These are phyloP conservation scores for Phorcus lineatus DNA, from an alignment of 2,888 invertebrate genomes.

Conservation along the genomic window DNA sequence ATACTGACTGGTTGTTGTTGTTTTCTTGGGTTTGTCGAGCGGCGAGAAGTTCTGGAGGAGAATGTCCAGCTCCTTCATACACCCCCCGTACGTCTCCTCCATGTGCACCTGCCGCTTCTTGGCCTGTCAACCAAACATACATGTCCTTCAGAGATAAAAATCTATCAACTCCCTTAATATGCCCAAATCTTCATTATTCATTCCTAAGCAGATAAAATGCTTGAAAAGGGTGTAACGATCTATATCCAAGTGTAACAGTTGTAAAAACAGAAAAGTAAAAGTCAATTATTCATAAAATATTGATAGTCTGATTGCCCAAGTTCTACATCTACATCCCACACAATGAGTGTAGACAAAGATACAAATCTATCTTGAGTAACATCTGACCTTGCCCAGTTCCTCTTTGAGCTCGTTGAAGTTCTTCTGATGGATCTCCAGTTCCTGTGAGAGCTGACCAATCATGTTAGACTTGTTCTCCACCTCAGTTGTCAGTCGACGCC, in stretches of 20 bases:
- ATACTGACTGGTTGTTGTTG: slow-evolving; percentile 39
- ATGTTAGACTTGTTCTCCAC: slow-evolving; percentile 71
- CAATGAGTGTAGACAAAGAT: too few relatives aligned
- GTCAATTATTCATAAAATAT: too few relatives aligned
- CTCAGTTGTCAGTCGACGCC: slow-evolving; percentile 65
- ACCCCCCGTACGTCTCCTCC: slow-evolving; percentile 72
- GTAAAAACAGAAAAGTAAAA: too few relatives aligned
- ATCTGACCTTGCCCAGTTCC: slow-evolving; percentile 69
- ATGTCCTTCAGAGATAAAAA: neutral
- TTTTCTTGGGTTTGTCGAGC: slow-evolving; percentile 34
- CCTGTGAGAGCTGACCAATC: slow-evolving; percentile 69
- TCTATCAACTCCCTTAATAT: too few relatives aligned
- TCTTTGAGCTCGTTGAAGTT: slow-evolving; percentile 73
- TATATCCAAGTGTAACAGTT: too few relatives aligned
- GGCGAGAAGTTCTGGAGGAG: slow-evolving; percentile 63
- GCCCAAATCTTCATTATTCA: too few relatives aligned
- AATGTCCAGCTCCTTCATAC: slow-evolving; percentile 69
- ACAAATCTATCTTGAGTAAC: too few relatives aligned
- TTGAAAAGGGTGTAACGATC: too few relatives aligned
- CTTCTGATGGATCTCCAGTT: slow-evolving; percentile 72
- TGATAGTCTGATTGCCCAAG: too few relatives aligned
- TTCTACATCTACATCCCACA: too few relatives aligned
- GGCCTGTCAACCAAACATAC: slow-evolving; percentile 55
- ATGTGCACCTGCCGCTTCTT: slow-evolving; percentile 71
- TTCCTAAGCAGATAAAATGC: too few relatives aligned